Evolutionary conservation across 2,888 invertebrate genomes (phyloP).

Genomic region (Ophioninae sp.): DNA sequence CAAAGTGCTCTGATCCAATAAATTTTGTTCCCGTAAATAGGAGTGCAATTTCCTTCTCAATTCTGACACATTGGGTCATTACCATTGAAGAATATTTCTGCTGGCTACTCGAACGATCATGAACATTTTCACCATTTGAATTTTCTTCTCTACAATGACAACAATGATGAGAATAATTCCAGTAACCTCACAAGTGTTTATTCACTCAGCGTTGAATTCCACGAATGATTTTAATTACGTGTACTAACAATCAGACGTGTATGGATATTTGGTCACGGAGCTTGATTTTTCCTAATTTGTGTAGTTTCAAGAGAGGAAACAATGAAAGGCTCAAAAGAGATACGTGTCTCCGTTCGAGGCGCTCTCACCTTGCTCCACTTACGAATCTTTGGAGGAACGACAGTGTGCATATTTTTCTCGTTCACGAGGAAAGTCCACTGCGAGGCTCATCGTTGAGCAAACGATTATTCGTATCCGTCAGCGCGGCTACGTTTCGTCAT

Average conservation of each 20-base stretch:
- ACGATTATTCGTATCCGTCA: background rate
- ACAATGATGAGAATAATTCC: background rate
- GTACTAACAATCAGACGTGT: background rate
- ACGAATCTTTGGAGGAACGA: constrained; percentile 27
- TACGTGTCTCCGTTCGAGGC: constrained; percentile 65
- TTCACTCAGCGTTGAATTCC: constrained; percentile 23
- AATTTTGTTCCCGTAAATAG: no score
- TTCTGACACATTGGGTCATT: background rate
- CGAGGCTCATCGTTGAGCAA: background rate
- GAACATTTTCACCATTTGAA: background rate
- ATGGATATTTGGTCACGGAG: constrained; percentile 6
- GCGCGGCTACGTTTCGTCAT: background rate
- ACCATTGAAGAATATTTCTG: background rate
- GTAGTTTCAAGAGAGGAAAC: constrained; percentile 38
- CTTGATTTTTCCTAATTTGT: constrained; percentile 50
- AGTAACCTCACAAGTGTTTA: background rate
- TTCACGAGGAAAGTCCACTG: background rate
- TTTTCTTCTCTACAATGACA: background rate
- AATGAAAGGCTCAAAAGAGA: constrained; percentile 60
- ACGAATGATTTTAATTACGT: constrained; percentile 28
- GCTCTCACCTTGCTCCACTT: constrained; percentile 74
- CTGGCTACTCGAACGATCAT: background rate
- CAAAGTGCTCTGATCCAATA: no score
- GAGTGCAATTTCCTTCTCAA: background rate
- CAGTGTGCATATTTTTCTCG: background rate